Percentiles rank a stretch among this genome's conserved stretches.
phyloP scores from a whole-genome alignment of 2,888 invertebrate genomes.

The Fragum sueziense region DNA sequence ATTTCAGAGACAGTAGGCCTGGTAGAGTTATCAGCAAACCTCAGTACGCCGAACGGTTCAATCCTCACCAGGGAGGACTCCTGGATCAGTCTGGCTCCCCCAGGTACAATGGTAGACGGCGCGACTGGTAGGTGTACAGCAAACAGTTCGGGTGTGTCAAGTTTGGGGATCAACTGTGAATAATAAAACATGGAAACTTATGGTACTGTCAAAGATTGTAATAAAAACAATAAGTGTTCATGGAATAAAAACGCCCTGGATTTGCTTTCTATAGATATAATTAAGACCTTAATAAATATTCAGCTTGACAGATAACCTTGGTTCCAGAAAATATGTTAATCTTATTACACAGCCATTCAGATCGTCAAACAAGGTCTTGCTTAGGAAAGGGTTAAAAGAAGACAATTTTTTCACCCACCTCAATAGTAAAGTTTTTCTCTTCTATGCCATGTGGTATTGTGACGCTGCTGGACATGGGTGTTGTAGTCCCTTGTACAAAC shows the following conservation, averaged over 20 bases:
- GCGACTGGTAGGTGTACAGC: slow-evolving; percentile 71
- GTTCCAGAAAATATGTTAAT: no score
- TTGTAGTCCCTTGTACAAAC: slow-evolving; percentile 70
- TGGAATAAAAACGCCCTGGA: no score
- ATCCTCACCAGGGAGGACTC: slow-evolving; percentile 65
- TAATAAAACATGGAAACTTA: no score
- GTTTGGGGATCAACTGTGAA: slow-evolving; percentile 65
- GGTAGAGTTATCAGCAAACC: slow-evolving; percentile 74
- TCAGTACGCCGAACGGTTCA: slow-evolving; percentile 78
- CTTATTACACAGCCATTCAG: no score
- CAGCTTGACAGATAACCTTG: no score
- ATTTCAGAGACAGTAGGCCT: slow-evolving; percentile 71
- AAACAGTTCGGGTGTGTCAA: slow-evolving; percentile 71
- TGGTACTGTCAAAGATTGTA: no score
- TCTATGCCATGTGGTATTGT: slow-evolving; percentile 73
- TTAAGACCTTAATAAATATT: no score
- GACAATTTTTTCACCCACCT: no score
- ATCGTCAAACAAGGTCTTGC: no score
- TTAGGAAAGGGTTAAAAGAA: no score
- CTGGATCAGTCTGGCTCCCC: slow-evolving; percentile 73
- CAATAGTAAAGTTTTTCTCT: slow-evolving; percentile 70
- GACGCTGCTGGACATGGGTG: slow-evolving; percentile 68
- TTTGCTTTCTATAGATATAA: no score
- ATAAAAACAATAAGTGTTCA: no score
- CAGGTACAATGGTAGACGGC: slow-evolving; percentile 72